phyloP scores from a whole-genome alignment of 2,888 invertebrate genomes.

The Tenthredo amoena region DNA sequence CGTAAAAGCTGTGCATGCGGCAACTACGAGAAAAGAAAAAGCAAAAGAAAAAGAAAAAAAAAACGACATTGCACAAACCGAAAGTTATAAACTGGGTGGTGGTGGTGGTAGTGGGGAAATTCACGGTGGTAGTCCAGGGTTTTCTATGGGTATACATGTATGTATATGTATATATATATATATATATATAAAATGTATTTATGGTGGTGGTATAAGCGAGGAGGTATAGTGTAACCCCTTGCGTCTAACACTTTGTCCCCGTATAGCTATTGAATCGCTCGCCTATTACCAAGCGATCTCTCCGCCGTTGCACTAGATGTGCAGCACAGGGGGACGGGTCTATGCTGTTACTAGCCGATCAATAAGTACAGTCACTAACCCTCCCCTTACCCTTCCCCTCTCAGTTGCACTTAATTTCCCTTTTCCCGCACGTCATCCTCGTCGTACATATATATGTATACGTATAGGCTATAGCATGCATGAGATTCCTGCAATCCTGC shows the following conservation, averaged over 20 bases:
- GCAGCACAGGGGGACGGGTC: not conserved
- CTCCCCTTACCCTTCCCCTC: not conserved
- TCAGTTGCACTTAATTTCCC: conserved; percentile 28
- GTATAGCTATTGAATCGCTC: not conserved
- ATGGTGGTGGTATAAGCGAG: not conserved
- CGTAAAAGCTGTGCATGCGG: not conserved
- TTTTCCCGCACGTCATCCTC: not conserved
- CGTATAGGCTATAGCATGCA: not conserved
- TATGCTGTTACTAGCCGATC: conserved; percentile 26
- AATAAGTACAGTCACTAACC: conserved; percentile 41
- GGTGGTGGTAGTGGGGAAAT: not conserved
- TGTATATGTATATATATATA: no score
- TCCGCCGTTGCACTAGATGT: not conserved
- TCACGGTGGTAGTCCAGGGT: not conserved
- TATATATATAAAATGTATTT: no score
- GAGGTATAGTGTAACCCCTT: not conserved
- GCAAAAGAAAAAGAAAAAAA: not conserved
- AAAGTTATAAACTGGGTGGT: not conserved
- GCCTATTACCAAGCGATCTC: conserved; percentile 3
- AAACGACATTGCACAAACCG: not conserved
- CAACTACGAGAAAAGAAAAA: not conserved
- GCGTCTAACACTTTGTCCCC: not conserved
- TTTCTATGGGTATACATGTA: no score
- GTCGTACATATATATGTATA: not conserved
- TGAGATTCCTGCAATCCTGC: not conserved